phyloP scores from a whole-genome alignment of 2,113 vertebrate species.

The Mirounga angustirostris region DNA sequence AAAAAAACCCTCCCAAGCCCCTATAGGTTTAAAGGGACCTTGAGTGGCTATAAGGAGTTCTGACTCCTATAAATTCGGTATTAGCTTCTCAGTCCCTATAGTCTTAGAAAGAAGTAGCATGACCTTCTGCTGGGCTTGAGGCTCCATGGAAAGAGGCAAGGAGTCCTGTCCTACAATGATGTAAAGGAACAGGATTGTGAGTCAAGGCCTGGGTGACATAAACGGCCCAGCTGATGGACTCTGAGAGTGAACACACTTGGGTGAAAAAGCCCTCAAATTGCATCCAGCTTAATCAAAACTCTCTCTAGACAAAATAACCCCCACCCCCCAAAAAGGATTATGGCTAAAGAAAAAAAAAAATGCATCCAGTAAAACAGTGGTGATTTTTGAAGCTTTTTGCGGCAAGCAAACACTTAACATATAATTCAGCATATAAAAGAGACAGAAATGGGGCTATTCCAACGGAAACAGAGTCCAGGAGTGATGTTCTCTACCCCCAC shows the following conservation, averaged over 20 bases:
- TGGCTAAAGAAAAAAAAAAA: not conserved
- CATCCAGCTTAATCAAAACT: slow-evolving; percentile 21
- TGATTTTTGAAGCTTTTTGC: not conserved
- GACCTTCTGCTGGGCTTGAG: not conserved
- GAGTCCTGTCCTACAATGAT: not conserved
- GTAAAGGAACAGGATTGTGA: too few species aligned
- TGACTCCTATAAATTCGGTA: not conserved
- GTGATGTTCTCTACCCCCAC: not conserved
- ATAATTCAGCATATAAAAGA: not conserved
- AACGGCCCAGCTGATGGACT: not conserved
- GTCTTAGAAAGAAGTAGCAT: not conserved
- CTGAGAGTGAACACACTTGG: not conserved
- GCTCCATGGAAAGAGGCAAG: not conserved
- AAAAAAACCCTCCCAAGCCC: not conserved
- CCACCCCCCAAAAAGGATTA: not conserved
- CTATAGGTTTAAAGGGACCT: not conserved
- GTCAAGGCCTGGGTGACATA: not conserved
- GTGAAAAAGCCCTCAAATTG: not conserved
- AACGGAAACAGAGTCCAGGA: not conserved
- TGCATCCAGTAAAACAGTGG: not conserved
- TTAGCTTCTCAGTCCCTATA: not conserved
- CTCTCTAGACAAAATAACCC: not conserved
- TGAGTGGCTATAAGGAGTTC: not conserved
- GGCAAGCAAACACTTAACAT: not conserved
- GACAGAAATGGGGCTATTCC: not conserved